Conservation (phyloP, 2,113 vertebrate genomes). For the Ibidorhyncha struthersii region DNA sequence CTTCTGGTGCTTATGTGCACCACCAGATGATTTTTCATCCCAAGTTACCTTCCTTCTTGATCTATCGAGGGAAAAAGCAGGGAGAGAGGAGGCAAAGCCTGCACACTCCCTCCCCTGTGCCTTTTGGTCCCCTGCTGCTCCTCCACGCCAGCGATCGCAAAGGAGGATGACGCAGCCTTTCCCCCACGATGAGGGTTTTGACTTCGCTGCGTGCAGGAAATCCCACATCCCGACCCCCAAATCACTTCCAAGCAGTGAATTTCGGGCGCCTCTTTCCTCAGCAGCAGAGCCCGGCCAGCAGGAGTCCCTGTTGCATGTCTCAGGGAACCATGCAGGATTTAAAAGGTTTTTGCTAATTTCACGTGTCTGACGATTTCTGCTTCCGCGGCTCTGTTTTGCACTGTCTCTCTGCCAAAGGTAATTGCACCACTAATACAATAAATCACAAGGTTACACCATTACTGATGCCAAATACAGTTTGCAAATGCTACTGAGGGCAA, state of each 20-base stretch:
- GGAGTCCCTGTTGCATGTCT: constrained; percentile 64
- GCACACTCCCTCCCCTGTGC: accelerated
- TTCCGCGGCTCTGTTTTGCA: background rate
- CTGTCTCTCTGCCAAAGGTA: background rate
- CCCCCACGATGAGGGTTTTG: accelerated
- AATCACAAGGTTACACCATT: background rate
- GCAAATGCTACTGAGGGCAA: background rate
- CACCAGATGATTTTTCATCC: background rate
- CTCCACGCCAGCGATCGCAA: accelerated
- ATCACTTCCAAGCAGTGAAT: accelerated
- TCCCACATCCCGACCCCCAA: accelerated
- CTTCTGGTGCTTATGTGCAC: background rate
- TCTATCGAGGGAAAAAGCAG: background rate
- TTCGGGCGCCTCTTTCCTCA: background rate
- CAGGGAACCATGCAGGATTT: background rate
- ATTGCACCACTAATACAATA: background rate
- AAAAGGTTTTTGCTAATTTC: background rate
- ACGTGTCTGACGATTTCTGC: background rate
- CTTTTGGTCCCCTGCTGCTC: background rate
- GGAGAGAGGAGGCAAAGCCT: background rate
- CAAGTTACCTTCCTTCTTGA: background rate
- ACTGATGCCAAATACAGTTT: background rate
- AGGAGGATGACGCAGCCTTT: accelerated
- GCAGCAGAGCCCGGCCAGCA: constrained; percentile 11
- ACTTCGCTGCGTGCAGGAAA: background rate